These are phyloP conservation scores for Furnarius figulus DNA, from an alignment of 2,113 vertebrate genomes.

Conservation along the genomic window DNA sequence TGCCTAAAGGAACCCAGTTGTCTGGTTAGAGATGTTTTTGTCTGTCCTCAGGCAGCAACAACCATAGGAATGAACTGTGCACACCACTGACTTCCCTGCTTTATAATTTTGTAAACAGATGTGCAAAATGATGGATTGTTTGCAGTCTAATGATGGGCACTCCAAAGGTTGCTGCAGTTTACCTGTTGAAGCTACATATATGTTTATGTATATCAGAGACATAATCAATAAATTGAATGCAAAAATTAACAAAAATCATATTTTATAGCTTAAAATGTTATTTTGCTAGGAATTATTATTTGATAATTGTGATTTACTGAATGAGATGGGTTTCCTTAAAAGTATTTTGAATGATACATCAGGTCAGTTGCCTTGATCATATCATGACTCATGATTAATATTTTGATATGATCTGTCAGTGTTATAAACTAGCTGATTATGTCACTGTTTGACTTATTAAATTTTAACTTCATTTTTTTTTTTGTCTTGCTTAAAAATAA, in stretches of 20 bases:
- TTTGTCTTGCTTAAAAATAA: background rate
- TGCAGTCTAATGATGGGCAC: background rate
- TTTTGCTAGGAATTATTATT: background rate
- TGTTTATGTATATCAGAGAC: background rate
- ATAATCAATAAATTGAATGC: background rate
- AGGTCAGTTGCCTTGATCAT: conserved; percentile 32
- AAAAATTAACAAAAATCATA: background rate
- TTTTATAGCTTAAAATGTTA: background rate
- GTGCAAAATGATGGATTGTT: background rate
- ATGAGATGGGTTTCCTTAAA: background rate
- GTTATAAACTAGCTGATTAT: conserved; percentile 20
- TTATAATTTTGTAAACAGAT: background rate
- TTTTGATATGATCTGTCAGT: background rate
- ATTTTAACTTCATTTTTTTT: background rate
- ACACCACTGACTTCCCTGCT: background rate
- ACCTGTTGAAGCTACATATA: background rate
- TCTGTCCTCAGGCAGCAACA: background rate
- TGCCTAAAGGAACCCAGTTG: conserved; percentile 9
- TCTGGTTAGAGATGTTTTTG: conserved; percentile 16
- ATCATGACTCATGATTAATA: conserved; percentile 7
- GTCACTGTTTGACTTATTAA: background rate
- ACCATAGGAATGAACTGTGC: background rate
- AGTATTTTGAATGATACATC: conserved; percentile 15
- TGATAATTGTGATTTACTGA: conserved; percentile 12
- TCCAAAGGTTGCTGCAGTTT: background rate